phyloP scores from a whole-genome alignment of 2,113 vertebrate species.

The Furnarius figulus region DNA sequence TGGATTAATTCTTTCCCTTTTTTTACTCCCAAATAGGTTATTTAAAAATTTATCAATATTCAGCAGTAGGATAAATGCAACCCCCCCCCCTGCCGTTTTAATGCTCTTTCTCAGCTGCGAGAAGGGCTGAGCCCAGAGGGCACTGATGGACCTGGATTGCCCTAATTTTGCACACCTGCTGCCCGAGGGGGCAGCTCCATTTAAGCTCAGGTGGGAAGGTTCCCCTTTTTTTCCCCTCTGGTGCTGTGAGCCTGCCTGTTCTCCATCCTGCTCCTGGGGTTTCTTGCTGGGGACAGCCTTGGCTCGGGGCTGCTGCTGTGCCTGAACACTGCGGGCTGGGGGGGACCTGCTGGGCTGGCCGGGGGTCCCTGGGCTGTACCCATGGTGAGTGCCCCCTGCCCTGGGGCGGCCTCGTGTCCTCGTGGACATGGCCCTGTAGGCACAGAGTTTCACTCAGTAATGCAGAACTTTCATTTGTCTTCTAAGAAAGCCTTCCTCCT shows the following conservation, averaged over 20 bases:
- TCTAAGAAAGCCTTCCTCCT: background rate
- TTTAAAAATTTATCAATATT: background rate
- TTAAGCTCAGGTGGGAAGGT: background rate
- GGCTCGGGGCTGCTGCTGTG: accelerated
- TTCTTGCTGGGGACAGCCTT: background rate
- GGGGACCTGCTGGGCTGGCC: accelerated
- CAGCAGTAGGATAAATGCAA: background rate
- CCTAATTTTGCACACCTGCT: background rate
- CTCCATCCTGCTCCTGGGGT: accelerated
- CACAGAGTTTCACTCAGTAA: background rate
- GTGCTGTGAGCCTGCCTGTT: accelerated
- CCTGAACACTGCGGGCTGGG: accelerated
- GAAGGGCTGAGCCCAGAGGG: background rate
- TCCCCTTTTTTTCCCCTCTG: accelerated
- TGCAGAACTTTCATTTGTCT: background rate
- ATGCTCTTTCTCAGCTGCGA: background rate
- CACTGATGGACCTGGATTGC: background rate
- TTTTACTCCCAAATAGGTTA: background rate
- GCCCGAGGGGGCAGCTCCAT: background rate
- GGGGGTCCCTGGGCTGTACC: accelerated
- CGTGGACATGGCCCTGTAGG: accelerated
- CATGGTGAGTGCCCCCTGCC: accelerated
- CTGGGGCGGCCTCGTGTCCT: too few relatives aligned
- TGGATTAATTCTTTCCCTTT: background rate
- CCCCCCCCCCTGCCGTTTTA: background rate